phyloP scores from a whole-genome alignment of 2,113 vertebrate genomes.

The Murina feae region DNA sequence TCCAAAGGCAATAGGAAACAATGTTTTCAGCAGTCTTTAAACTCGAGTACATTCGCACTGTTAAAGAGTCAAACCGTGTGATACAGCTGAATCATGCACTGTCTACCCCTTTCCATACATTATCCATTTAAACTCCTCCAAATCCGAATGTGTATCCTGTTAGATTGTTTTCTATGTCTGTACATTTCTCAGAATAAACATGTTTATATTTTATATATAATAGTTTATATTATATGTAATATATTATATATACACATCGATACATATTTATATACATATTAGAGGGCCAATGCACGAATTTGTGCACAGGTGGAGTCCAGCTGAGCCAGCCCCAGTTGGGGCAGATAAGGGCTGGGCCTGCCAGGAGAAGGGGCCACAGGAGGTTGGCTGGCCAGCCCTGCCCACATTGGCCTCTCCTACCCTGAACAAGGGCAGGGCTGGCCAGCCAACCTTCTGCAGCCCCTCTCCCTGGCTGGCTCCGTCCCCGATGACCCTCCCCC shows the following conservation, averaged over 20 bases:
- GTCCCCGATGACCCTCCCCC: too few species aligned
- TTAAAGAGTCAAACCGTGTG: neutral
- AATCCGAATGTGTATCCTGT: neutral
- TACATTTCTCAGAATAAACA: neutral
- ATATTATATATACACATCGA: neutral
- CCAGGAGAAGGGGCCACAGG: too few species aligned
- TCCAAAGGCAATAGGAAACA: neutral
- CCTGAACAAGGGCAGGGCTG: too few species aligned
- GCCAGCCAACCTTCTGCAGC: too few species aligned
- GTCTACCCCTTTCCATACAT: neutral
- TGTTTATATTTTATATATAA: neutral
- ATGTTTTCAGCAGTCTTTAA: neutral
- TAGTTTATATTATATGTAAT: neutral
- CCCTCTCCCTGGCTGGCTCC: too few species aligned
- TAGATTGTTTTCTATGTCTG: neutral
- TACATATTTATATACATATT: neutral
- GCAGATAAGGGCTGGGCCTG: too few species aligned
- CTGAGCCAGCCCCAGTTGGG: too few species aligned
- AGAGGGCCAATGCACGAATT: too few species aligned
- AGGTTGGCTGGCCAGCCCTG: too few species aligned
- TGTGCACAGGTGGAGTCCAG: too few species aligned
- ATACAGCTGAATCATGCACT: neutral
- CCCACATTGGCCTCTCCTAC: too few species aligned
- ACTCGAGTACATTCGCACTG: neutral
- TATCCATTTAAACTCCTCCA: neutral